Evolutionary conservation across 2,797 vertebrate genomes (phyloP).

Genomic region (Gallinago nigripennis): DNA sequence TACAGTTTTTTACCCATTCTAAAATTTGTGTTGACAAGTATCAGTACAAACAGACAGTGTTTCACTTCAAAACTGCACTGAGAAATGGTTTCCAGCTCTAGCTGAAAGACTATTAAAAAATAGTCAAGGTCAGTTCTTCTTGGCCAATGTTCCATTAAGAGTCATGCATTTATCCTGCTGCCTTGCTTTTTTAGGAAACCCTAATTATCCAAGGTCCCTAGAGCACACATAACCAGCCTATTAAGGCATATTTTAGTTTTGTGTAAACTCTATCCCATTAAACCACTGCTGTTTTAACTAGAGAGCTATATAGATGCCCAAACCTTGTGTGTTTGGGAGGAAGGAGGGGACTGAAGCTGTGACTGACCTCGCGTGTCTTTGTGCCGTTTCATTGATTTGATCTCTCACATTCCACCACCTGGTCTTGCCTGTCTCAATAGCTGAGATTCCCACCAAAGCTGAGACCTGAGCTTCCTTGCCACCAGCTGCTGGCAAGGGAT

Average conservation of each 20-base stretch:
- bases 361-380: not conserved
- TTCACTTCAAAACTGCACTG: not conserved
- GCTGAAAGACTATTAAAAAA: not conserved
- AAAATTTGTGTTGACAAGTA: not conserved
- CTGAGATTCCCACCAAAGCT: not conserved
- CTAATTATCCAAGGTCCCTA: not conserved
- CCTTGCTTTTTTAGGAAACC: conserved; percentile 1
- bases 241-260: conserved; percentile 1
- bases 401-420: not conserved
- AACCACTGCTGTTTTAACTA: not conserved
- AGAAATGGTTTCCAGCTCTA: not conserved
- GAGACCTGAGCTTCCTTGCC: not conserved
- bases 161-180: not conserved
- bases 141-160: not conserved
- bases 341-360: not conserved
- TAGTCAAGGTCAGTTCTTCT: not conserved
- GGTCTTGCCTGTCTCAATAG: not conserved
- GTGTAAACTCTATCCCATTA: not conserved
- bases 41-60: not conserved
- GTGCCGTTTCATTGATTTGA: fast-evolving
- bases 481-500: not conserved
- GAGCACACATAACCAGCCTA: not conserved
- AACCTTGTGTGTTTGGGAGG: not conserved
- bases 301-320: not conserved
- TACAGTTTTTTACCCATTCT: not conserved